phyloP scores from a whole-genome alignment of 2,888 invertebrate genomes.

The Strigamia crassipes region DNA sequence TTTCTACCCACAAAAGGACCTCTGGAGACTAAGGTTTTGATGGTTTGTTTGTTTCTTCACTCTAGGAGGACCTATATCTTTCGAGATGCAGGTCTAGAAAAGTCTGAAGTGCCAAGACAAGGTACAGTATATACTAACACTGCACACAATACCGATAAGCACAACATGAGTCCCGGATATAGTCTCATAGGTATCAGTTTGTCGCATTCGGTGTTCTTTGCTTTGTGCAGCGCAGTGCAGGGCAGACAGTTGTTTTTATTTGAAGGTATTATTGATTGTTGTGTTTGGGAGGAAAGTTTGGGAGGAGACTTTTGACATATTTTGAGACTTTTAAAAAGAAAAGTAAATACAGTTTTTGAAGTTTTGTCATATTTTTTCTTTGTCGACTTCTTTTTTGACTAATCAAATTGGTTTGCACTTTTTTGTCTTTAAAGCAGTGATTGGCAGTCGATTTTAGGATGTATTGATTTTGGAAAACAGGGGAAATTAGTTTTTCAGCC shows the following conservation, averaged over 20 bases:
- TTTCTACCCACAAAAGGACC: not conserved
- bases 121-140: not conserved
- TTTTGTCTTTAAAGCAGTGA: not conserved
- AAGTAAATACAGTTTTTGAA: not conserved
- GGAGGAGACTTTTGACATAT: not conserved
- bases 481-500: not conserved
- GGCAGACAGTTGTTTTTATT: not conserved
- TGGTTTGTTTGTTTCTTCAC: not conserved
- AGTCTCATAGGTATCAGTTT: not conserved
- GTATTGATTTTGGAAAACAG: not conserved
- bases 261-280: not conserved
- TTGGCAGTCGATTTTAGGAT: not conserved
- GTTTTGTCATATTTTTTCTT: not conserved
- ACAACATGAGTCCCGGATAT: not conserved
- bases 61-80: not conserved
- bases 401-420: not conserved
- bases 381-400: not conserved
- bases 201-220: not conserved
- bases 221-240: not conserved
- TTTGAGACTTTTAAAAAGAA: not conserved
- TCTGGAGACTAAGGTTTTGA: not conserved
- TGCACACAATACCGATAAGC: not conserved
- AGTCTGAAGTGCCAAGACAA: not conserved
- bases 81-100: not conserved
- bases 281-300: not conserved